These are phyloP conservation scores for Polyodon spathula DNA, from an alignment of 2,113 vertebrate species.

Conservation along the genomic window DNA sequence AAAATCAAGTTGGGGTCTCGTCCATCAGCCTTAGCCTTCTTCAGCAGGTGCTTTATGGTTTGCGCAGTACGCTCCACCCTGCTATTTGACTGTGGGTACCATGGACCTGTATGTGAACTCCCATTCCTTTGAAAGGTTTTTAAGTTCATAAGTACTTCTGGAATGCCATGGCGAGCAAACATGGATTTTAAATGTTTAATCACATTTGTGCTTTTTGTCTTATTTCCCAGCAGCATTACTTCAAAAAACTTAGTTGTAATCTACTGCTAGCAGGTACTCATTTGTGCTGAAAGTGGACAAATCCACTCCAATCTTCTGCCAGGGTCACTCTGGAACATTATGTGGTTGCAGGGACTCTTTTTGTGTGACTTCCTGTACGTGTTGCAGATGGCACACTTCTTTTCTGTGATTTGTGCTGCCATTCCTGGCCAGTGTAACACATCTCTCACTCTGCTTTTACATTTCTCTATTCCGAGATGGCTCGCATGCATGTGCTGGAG, in stretches of 20 bases:
- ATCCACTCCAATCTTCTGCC: neutral
- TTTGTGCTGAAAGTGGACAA: neutral
- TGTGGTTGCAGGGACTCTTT: neutral
- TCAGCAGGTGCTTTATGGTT: constrained; percentile 13
- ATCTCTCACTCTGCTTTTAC: neutral
- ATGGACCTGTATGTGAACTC: neutral
- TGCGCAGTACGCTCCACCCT: constrained; percentile 12
- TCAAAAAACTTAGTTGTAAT: constrained; percentile 13
- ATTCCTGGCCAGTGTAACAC: neutral
- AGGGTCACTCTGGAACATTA: no score
- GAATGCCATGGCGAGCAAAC: constrained; percentile 14
- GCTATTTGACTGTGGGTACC: constrained; percentile 9
- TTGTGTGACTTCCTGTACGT: neutral
- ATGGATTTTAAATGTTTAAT: no score
- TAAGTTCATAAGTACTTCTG: constrained; percentile 12
- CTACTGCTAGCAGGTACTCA: constrained; percentile 14
- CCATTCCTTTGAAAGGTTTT: constrained; percentile 14
- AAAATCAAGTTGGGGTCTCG: no score
- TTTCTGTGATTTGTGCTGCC: neutral
- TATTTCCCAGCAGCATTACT: neutral
- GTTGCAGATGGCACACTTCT: neutral
- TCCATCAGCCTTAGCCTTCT: constrained; percentile 16
- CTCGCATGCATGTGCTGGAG: neutral
- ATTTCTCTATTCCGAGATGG: neutral
- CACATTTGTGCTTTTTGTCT: constrained; percentile 18